A percentile compares a stretch with the other conserved stretches of the same genome.
phyloP scores from a whole-genome alignment of 2,113 vertebrate genomes.

The Centropristis striata region DNA sequence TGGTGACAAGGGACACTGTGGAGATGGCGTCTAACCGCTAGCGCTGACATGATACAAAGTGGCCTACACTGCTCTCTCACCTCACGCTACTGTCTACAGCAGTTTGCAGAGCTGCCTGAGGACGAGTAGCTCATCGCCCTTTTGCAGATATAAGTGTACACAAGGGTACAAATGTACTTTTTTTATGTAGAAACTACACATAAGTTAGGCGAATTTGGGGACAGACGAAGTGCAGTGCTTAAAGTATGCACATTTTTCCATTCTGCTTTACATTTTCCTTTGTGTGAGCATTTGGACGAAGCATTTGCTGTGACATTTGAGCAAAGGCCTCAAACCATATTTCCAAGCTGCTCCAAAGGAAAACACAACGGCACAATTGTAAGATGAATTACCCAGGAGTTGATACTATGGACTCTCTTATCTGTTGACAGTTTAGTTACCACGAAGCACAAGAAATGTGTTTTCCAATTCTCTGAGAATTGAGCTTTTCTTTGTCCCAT shows the following conservation, averaged over 20 bases:
- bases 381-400: slow-evolving; percentile 88
- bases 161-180: slow-evolving; percentile 45
- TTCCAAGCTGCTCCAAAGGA: slow-evolving; percentile 89
- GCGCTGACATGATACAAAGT: slow-evolving; percentile 83
- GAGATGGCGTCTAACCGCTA: slow-evolving; percentile 75
- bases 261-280: slow-evolving; percentile 49
- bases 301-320: slow-evolving; percentile 87
- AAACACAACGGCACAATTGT: slow-evolving; percentile 86
- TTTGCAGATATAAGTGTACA: slow-evolving; percentile 46
- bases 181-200: slow-evolving; percentile 25
- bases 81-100: slow-evolving; percentile 77
- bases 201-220: slow-evolving; percentile 6
- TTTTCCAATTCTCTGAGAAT: slow-evolving; percentile 85
- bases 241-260: slow-evolving; percentile 13
- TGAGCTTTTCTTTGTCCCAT: slow-evolving; percentile 84
- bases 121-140: slow-evolving; percentile 57
- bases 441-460: slow-evolving; percentile 83
- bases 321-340: slow-evolving; percentile 92
- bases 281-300: slow-evolving; percentile 86
- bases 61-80: slow-evolving; percentile 77
- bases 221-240: background rate
- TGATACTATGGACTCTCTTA: slow-evolving; percentile 85
- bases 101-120: slow-evolving; percentile 66
- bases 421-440: slow-evolving; percentile 88
- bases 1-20: slow-evolving; percentile 81